Base-by-base conservation (phyloP, 1,140 invertebrate genomes). In the Chymomyza costata region DNA sequence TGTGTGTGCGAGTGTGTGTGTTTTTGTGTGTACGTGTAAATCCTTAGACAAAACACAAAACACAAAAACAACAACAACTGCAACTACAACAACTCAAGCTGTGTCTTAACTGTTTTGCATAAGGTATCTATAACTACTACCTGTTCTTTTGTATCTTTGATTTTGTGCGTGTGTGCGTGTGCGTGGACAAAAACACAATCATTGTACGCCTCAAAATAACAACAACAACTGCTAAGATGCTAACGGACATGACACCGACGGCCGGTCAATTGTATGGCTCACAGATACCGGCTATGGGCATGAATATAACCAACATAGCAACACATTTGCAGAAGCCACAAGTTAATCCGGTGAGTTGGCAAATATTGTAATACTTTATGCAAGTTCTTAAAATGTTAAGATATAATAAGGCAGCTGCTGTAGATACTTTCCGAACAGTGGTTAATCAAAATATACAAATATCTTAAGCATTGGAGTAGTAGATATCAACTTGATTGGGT, bases 201-300 rank as follows among this genome's bases (percentile, higher is more conserved):
- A 78, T 69, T 65, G 57, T 66, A 63, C 67, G 58, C 38, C 49
- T 74, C 28, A 74, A 70, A 63, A 58, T 69, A 48, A 81, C 61
- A 74, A 60, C 51, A 49, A 39, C 60, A 49, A 52, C 51, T 19
- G 37, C 60, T 37, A 84, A 82, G 46, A 88, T 88, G 88, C 76
- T 88, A 58, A 88, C 88, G 47, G 88, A 88, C 81, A 88, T 88
- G 86, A 87, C 87, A 55, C 87, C 88, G 59, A 86, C 87, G 59
- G 88, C 87, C 59, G 87, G 88, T 35, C 88, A 88, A 74, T 82
- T 88, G 41, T 88, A 88, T 67, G 87, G 88, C 59, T 86, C 87
- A 47, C 88, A 88, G 66, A 88, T 88, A 64, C 88, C 88, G 13
- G 85, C 86, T 16, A 88, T 88, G 87, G 86, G 86, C 41, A 88